Conservation (phyloP, 2,888 invertebrate species). For the Lasioglossum figueresi region DNA sequence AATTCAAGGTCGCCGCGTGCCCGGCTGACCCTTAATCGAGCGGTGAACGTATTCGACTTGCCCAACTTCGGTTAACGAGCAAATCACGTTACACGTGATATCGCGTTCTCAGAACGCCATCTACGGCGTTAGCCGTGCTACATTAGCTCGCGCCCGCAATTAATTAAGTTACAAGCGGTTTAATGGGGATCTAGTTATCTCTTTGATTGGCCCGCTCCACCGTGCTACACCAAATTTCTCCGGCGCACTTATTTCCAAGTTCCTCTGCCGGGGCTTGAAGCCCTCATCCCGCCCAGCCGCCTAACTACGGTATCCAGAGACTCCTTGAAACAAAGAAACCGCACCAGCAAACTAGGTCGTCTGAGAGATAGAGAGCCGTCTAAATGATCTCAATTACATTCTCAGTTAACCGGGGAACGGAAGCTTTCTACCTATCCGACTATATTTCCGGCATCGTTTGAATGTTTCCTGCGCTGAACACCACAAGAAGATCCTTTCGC, state of each 20-base stretch:
- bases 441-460: constrained; percentile 9
- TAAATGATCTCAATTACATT: constrained; percentile 60
- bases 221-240: constrained; percentile 43
- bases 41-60: constrained; percentile 46
- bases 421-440: constrained; percentile 9
- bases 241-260: constrained; percentile 44
- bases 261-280: neutral
- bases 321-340: constrained; percentile 53
- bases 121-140: constrained; percentile 59
- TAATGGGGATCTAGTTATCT: constrained; percentile 66
- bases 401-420: constrained; percentile 45
- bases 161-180: constrained; percentile 67
- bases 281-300: neutral
- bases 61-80: constrained; percentile 59
- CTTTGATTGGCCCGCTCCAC: constrained; percentile 60
- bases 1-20: constrained; percentile 14
- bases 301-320: constrained; percentile 10
- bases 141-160: constrained; percentile 60
- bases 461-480: constrained; percentile 3
- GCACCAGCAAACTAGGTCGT: constrained; percentile 39
- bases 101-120: constrained; percentile 61
- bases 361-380: constrained; percentile 21
- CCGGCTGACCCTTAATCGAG: constrained; percentile 6
- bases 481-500: neutral
- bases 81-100: constrained; percentile 64